Conservation (phyloP, 2,113 vertebrate genomes). For the Chaetodon auriga region DNA sequence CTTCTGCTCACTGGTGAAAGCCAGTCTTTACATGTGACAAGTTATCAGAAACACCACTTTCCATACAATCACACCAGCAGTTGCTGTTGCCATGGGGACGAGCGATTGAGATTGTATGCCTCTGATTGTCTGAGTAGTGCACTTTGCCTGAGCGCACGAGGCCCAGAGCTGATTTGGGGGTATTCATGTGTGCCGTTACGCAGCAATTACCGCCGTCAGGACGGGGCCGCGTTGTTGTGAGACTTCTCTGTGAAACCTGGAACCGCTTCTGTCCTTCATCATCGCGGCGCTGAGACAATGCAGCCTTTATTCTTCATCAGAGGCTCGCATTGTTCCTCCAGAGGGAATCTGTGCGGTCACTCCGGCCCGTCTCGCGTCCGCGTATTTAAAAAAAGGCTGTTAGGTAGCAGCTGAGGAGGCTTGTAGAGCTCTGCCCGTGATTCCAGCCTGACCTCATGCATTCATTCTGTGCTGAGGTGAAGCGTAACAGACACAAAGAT, state of each 20-base stretch:
- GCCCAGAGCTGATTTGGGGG: conserved; percentile 60
- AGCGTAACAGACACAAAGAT: conserved; percentile 45
- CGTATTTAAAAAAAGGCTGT: background rate
- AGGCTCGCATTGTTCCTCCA: conserved; percentile 53
- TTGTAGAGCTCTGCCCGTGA: conserved; percentile 11
- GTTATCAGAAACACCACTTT: conserved; percentile 68
- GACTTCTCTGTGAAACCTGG: conserved; percentile 58
- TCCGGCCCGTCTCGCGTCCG: background rate
- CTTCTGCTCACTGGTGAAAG: background rate
- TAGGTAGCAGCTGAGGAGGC: conserved; percentile 32
- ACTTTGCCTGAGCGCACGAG: conserved; percentile 55
- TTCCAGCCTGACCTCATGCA: conserved; percentile 39
- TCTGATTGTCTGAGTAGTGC: conserved; percentile 70
- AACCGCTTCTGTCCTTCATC: conserved; percentile 30
- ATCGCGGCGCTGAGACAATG: conserved; percentile 40
- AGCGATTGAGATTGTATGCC: conserved; percentile 55
- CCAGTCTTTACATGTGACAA: conserved; percentile 50
- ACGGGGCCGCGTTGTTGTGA: conserved; percentile 29
- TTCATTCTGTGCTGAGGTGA: conserved; percentile 32
- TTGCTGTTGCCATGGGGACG: conserved; percentile 75
- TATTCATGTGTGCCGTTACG: conserved; percentile 61
- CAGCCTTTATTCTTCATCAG: conserved; percentile 54
- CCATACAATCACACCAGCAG: conserved; percentile 65
- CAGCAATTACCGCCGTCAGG: conserved; percentile 57
- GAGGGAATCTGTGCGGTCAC: conserved; percentile 34